These are phyloP conservation scores for Parotia lawesii DNA, from an alignment of 2,113 vertebrate species.

Conservation along the genomic window DNA sequence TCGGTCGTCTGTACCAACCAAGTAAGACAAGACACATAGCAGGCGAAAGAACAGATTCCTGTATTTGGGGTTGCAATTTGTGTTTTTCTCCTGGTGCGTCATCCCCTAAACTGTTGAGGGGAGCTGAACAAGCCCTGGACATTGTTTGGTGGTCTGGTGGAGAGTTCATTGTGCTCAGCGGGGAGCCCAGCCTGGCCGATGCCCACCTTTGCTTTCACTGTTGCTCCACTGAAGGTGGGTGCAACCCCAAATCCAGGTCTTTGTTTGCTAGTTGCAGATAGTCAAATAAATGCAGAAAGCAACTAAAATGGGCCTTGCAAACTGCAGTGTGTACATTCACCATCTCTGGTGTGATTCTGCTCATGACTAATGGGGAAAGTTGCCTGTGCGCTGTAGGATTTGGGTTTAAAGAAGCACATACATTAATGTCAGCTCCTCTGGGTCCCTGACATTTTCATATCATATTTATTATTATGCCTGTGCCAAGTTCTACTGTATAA, in stretches of 20 bases:
- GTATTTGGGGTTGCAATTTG: neutral
- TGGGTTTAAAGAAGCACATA: slow-evolving; percentile 17
- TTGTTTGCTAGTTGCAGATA: neutral
- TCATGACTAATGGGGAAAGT: neutral
- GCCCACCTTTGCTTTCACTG: neutral
- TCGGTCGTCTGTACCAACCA: neutral
- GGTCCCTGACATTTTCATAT: slow-evolving; percentile 25
- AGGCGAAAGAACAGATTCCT: neutral
- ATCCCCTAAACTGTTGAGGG: neutral
- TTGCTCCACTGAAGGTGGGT: neutral
- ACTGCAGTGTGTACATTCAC: rapidly evolving
- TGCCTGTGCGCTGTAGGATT: neutral
- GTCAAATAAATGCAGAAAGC: neutral
- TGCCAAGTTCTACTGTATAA: slow-evolving; percentile 43
- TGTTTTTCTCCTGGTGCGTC: neutral
- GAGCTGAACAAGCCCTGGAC: neutral
- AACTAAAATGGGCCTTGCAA: neutral
- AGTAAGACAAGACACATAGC: neutral
- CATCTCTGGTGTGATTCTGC: neutral
- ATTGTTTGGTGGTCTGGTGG: neutral
- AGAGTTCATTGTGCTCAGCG: rapidly evolving
- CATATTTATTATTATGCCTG: neutral
- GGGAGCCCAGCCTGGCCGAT: neutral
- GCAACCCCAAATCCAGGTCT: neutral
- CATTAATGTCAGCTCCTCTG: slow-evolving; percentile 8